Percentiles rank a stretch among this genome's conserved stretches.
phyloP scores from a whole-genome alignment of 2,888 invertebrate species.

The Epiblema foenella region DNA sequence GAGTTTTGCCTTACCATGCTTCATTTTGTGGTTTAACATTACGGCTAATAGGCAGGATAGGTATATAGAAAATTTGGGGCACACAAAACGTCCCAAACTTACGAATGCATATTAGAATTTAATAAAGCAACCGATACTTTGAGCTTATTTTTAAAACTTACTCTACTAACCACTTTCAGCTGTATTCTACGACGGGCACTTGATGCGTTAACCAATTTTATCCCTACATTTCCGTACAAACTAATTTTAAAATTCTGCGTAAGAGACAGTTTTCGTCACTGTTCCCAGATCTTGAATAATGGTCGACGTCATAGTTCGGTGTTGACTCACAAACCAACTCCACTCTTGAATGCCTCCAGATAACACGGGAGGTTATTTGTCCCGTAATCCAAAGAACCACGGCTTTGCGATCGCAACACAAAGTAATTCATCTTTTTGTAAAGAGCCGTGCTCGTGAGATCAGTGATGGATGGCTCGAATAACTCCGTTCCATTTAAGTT shows the following conservation, averaged over 20 bases:
- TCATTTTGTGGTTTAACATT: slow-evolving; percentile 6
- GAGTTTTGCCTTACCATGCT: too few relatives aligned
- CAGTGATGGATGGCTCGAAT: slow-evolving; percentile 44
- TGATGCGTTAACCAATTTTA: too few relatives aligned
- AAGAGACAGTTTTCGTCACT: too few relatives aligned
- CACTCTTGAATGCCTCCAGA: slow-evolving; percentile 1
- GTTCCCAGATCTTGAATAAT: too few relatives aligned
- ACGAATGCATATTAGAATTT: background rate
- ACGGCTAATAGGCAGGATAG: slow-evolving; percentile 8
- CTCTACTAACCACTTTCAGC: too few relatives aligned
- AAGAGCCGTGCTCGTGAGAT: slow-evolving; percentile 41
- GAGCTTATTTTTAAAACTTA: too few relatives aligned
- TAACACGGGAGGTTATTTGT: slow-evolving; percentile 32
- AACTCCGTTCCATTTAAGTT: slow-evolving; percentile 40
- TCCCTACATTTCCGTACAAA: too few relatives aligned
- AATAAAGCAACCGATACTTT: background rate
- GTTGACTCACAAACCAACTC: slow-evolving; percentile 1
- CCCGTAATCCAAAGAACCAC: slow-evolving; percentile 34
- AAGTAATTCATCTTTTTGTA: slow-evolving; percentile 51
- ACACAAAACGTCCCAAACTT: background rate
- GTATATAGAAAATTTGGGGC: background rate
- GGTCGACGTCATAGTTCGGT: background rate
- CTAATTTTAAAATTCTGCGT: too few relatives aligned
- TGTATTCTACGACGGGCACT: too few relatives aligned
- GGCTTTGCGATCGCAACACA: slow-evolving; percentile 44